Evolutionary conservation across 2,113 vertebrate genomes (phyloP), one percentile per base, ranked within the genome.

Genomic region (Gorsachius goisagi): DNA sequence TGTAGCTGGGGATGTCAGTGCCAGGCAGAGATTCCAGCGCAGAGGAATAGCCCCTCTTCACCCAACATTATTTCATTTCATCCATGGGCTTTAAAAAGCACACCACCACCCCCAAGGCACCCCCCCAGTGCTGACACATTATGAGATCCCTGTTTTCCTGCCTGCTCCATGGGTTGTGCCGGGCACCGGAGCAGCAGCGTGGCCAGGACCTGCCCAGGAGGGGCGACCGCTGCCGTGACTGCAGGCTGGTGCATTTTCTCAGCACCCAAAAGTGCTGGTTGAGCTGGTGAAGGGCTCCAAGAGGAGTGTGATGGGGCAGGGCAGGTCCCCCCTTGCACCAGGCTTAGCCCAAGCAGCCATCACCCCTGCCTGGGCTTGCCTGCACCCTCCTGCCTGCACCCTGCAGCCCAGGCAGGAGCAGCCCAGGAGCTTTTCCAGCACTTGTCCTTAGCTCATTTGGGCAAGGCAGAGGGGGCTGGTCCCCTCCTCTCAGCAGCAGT

Each of bases 1-100:
- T 94, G 91, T 50, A n/a, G 93, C 91, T 83, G 90, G 55, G 49
- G 93, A 91, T 88, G 95, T 85, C 90, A 90, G 89, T 6, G 4
- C 9, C 37, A 85, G 93, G 69, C 62, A 75, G 81, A 93, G 80
- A 78, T 64, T 71, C 91, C 91, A 12, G 87, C 93, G 28, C 89
- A 44, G 69, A 94, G 89, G 93, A 88, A 75, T 26, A 59, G 5
- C 85, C 80, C 53, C 1, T 17, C 89, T 88, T 67, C 72, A 80
- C 68, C 62, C 19, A n/a, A 68, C 86, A 58, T 88, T 41, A 82
- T 37, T 85, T 58, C 41, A 39, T 79, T 76, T 83, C 73, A 67
- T 28, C 28, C 32, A 9, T 22, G 8, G 52, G 22, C 77, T 75
- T 56, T 69, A 68, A 41, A 22, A 39, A 58, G 12, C n/a, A 19